phyloP scores from a whole-genome alignment of 1,140 invertebrate species.

The Amphibalanus amphitrite region DNA sequence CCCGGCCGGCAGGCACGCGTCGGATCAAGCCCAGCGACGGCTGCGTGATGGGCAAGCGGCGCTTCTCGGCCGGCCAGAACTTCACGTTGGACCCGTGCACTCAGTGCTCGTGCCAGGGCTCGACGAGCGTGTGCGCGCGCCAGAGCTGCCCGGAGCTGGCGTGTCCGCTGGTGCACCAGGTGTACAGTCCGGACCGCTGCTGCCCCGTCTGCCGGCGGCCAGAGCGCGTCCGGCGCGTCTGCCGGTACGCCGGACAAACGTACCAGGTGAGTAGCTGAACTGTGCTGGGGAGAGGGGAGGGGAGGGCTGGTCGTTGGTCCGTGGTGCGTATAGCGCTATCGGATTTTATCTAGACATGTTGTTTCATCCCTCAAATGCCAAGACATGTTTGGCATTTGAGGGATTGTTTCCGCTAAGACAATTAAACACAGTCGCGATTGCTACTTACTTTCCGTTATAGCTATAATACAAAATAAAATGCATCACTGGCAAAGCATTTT shows the following conservation, averaged over 20 bases:
- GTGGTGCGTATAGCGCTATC: too few species aligned
- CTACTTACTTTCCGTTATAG: too few species aligned
- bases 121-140: conserved; percentile 53
- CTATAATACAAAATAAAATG: too few species aligned
- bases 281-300: too few species aligned
- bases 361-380: too few species aligned
- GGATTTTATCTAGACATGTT: too few species aligned
- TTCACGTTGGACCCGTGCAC: conserved; percentile 61
- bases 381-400: too few species aligned
- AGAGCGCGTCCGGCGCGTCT: neutral
- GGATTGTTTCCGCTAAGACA: too few species aligned
- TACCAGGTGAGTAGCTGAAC: neutral
- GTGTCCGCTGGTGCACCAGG: conserved; percentile 50
- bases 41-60: neutral
- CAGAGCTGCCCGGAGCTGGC: conserved; percentile 63
- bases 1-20: neutral
- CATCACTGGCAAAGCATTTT: too few species aligned
- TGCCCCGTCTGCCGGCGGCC: conserved; percentile 36
- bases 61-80: conserved; percentile 15
- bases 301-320: too few species aligned
- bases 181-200: conserved; percentile 44
- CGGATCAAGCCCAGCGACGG: neutral
- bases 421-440: too few species aligned
- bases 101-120: conserved; percentile 46
- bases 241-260: neutral